Evolutionary conservation across 2,113 vertebrate species (phyloP), one percentile per base, ranked within the genome.

Genomic region (Marmota monax): DNA sequence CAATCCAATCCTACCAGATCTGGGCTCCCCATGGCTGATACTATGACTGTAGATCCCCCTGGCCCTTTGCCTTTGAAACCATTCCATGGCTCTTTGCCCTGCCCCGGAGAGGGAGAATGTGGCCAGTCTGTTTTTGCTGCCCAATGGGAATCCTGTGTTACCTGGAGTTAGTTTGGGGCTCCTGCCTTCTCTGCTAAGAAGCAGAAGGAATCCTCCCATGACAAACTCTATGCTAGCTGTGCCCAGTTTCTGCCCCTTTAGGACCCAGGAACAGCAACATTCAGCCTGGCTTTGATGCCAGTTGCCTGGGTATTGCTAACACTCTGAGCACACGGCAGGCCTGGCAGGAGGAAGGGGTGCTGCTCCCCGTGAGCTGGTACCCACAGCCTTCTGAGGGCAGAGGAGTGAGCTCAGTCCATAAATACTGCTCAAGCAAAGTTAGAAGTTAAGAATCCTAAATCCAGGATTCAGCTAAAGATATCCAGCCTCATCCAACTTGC

Each of bases 221-320:
- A 29, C 0, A 0, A 23, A 23, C 42, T 74, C 48, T 10, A 23
- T 4, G 4, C 12, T 17, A 1, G 5, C 14, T 32, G 17, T 3
- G 23, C n/a, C 67, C 51, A 53, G 2, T 63, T 25, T 37, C 76
- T 29, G 12, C 42, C 27, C 39, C 17, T n/a, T 20, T 18, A 20
- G 10, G 48, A 45, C 42, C 53, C 13, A 7, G 42, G 34, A 42
- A 42, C 67, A 63, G 2, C 12, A 63, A 27, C 42, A 4, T 37
- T 12, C 3, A 0, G 5, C 9, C 42, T 80, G 56, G 42, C 74
- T 42, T 22, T 65, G 67, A 27, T 34, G 56, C 39, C 27, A 34
- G 39, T 42, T 32, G 1, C 27, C 23, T 7, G 51, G 53, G 67
- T 65, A 5, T 25, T 32, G n/a, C 61, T 32, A 22, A 25, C 27